These are phyloP conservation scores for zebrafish (Danio rerio) DNA, from an alignment of 2,113 vertebrate species.

Conservation along the genomic window GRCz12tu NC_133186.1:36878001-36878500, in stretches of 20 bases:
- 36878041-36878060: no score
- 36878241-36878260: neutral
- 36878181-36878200: constrained; percentile 94
- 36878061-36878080: neutral
- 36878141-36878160: constrained; percentile 96
- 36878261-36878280: neutral
- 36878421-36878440: constrained; percentile 77
- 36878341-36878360: constrained; percentile 98
- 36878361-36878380: constrained; percentile 97
- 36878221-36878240: neutral
- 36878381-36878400: constrained; percentile 96
- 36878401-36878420: constrained; percentile 98
- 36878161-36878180: constrained; percentile 92
- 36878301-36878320: constrained; percentile 94
- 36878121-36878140: constrained; percentile 97
- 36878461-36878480: neutral
- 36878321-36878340: constrained; percentile 98
- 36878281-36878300: neutral
- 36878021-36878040: no score
- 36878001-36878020: no score
- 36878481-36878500: neutral
- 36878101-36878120: constrained; percentile 95
- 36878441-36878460: neutral
- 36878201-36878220: neutral
- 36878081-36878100: constrained; percentile 78